These are phyloP conservation scores for Hyperoplus lanceolatus DNA, from an alignment of 2,797 vertebrate species.

Conservation along the genomic window DNA sequence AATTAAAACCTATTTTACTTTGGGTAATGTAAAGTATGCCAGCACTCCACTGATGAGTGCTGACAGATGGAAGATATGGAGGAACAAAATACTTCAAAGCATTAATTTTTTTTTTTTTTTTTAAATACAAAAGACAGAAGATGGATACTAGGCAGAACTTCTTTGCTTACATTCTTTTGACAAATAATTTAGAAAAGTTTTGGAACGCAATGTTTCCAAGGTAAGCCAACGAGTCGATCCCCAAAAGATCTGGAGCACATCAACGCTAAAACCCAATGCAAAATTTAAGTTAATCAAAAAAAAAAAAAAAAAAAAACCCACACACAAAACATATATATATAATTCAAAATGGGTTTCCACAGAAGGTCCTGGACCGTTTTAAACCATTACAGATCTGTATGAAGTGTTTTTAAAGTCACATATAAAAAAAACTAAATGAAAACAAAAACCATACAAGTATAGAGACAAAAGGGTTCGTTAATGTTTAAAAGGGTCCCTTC, in stretches of 20 bases:
- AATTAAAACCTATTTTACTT: slow-evolving; percentile 54
- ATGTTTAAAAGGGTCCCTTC: slow-evolving; percentile 52
- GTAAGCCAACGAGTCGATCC: slow-evolving; percentile 3
- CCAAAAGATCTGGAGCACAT: background rate
- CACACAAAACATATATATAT: background rate
- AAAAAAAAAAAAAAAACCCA: background rate
- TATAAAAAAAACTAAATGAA: background rate
- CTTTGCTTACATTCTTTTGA: slow-evolving; percentile 45
- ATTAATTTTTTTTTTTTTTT: slow-evolving; percentile 43
- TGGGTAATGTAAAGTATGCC: slow-evolving; percentile 23
- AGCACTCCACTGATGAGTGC: slow-evolving; percentile 3
- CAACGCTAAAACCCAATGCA: slow-evolving; percentile 16
- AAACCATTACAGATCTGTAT: slow-evolving; percentile 2
- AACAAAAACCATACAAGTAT: slow-evolving; percentile 3
- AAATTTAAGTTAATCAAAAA: slow-evolving; percentile 1
- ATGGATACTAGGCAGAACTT: slow-evolving; percentile 28
- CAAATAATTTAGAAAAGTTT: slow-evolving; percentile 41
- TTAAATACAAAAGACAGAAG: slow-evolving; percentile 50
- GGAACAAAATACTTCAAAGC: slow-evolving; percentile 21
- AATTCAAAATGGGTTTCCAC: slow-evolving; percentile 10
- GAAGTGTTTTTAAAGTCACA: slow-evolving; percentile 6
- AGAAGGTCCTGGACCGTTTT: background rate
- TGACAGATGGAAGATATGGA: slow-evolving; percentile 17
- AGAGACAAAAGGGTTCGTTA: slow-evolving; percentile 28
- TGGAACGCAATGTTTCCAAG: slow-evolving; percentile 11